Conservation (phyloP, 2,113 vertebrate genomes). For the Pituophis catenifer region DNA sequence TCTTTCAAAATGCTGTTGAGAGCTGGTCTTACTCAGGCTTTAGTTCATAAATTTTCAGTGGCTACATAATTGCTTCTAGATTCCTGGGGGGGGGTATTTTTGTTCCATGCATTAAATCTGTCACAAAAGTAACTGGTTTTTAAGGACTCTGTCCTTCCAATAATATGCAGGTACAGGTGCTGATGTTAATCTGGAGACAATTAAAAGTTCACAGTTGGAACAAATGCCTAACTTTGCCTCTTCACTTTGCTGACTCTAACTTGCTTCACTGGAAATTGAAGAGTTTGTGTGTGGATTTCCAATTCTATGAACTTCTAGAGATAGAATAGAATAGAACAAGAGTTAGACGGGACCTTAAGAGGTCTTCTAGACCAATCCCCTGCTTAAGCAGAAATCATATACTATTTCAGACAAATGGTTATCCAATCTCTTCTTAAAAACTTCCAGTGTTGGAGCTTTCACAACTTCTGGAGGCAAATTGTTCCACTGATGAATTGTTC, state of each 20-base stretch:
- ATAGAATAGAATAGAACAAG: too few relatives aligned
- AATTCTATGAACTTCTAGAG: not conserved
- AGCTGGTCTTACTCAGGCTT: not conserved
- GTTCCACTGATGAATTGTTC: too few relatives aligned
- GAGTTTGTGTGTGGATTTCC: not conserved
- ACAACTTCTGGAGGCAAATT: too few relatives aligned
- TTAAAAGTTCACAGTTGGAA: not conserved
- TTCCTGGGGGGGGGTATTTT: not conserved
- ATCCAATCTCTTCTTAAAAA: too few relatives aligned
- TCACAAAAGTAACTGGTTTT: not conserved
- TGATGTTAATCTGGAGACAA: not conserved
- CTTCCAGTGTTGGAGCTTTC: too few relatives aligned
- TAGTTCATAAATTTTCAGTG: conserved; percentile 15
- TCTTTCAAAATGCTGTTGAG: conserved; percentile 19
- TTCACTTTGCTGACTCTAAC: not conserved
- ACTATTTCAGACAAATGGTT: too few relatives aligned
- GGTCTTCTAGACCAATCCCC: too few relatives aligned
- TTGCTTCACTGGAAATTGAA: not conserved
- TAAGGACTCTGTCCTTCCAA: not conserved
- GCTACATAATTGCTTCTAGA: not conserved
- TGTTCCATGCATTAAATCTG: not conserved
- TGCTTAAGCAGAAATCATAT: too few relatives aligned
- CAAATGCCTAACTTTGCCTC: not conserved
- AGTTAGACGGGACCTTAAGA: too few relatives aligned
- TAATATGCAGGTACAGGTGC: not conserved